These are phyloP conservation scores for Oligia fasciuncula DNA, from an alignment of 2,888 invertebrate genomes.

Conservation along the genomic window DNA sequence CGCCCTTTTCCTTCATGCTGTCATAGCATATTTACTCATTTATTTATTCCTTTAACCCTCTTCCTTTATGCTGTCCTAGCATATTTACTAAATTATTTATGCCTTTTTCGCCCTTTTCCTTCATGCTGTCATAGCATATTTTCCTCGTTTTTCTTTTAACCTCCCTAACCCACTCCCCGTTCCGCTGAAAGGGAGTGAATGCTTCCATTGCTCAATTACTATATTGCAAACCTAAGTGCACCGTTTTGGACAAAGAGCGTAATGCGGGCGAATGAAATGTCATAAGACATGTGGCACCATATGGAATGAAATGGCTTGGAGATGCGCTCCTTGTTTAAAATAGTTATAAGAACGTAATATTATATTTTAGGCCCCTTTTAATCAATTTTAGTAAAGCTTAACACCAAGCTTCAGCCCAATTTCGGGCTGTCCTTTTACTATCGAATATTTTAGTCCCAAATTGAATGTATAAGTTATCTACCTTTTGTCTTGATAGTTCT, in stretches of 20 bases:
- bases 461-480: conserved; percentile 11
- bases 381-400: not conserved
- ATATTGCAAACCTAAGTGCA: conserved; percentile 8
- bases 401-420: not conserved
- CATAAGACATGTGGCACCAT: not conserved
- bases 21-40: not conserved
- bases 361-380: not conserved
- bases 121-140: conserved; percentile 8
- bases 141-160: not conserved
- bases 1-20: not conserved
- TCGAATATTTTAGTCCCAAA: conserved; percentile 1
- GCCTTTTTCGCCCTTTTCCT: not conserved
- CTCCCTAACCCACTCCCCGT: not conserved
- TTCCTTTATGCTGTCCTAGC: not conserved
- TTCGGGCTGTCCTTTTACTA: not conserved
- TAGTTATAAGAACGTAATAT: conserved; percentile 23
- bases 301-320: not conserved
- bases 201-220: conserved; percentile 34
- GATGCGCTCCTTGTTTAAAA: conserved; percentile 34
- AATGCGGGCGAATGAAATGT: not conserved
- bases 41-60: too few species aligned
- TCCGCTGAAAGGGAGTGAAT: conserved; percentile 26
- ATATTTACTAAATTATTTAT: not conserved
- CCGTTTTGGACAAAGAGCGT: conserved; percentile 22
- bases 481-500: not conserved